Percentiles rank a stretch among this genome's conserved stretches.
phyloP scores from a whole-genome alignment of 2,888 invertebrate species.

The Neria commutata region DNA sequence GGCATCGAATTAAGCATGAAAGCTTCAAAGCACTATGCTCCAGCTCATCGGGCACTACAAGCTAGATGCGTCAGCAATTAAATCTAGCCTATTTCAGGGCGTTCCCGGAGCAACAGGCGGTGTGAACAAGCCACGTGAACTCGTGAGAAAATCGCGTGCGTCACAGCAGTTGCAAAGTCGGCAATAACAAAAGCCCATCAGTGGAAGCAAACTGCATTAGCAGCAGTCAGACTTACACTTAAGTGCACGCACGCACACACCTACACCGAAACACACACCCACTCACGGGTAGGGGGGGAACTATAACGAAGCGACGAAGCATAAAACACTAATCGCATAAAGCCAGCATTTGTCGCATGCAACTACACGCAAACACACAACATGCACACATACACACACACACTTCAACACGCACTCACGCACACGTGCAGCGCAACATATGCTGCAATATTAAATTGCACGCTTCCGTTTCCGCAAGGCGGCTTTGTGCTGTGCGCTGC shows the following conservation, averaged over 20 bases:
- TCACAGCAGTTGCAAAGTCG: not conserved
- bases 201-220: not conserved
- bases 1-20: no score
- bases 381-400: not conserved
- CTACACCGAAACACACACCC: not conserved
- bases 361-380: not conserved
- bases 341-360: conserved; percentile 12
- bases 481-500: not conserved
- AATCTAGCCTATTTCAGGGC: no score
- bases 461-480: conserved; percentile 27
- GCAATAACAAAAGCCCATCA: not conserved
- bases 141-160: conserved; percentile 6
- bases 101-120: conserved; percentile 4
- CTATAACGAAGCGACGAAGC: conserved; percentile 15
- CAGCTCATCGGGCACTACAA: no score
- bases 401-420: not conserved
- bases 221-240: not conserved
- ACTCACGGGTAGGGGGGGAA: not conserved
- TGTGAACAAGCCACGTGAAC: not conserved
- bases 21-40: no score
- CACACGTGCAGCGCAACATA: not conserved
- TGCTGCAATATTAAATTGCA: conserved; percentile 20
- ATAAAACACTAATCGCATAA: conserved; percentile 23
- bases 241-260: not conserved
- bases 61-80: no score